A percentile compares a stretch with the other conserved stretches of the same genome.
These are phyloP conservation scores for Plotosus lineatus DNA, from an alignment of 2,113 vertebrate genomes.

Conservation along the genomic window DNA sequence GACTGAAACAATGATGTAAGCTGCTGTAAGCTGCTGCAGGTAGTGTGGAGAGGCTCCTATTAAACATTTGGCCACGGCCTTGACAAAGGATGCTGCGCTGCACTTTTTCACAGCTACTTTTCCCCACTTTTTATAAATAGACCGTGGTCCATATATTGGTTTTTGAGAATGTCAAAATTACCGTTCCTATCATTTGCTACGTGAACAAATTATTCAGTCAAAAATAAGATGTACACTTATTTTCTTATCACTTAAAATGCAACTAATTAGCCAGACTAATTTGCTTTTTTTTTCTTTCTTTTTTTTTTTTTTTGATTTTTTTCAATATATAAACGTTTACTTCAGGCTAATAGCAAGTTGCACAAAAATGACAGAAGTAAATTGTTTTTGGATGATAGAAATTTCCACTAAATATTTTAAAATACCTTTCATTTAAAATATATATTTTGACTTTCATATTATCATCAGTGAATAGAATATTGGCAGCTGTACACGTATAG, in stretches of 20 bases:
- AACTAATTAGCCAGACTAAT: background rate
- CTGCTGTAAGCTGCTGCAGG: constrained; percentile 53
- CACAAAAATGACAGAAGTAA: background rate
- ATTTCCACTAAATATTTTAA: background rate
- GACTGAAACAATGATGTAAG: constrained; percentile 56
- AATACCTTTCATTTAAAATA: no score
- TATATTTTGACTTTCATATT: no score
- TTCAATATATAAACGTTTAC: no score
- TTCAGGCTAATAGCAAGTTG: background rate
- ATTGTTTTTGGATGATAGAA: background rate
- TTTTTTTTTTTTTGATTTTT: background rate
- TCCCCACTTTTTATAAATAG: constrained; percentile 58
- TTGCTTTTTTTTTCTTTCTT: background rate
- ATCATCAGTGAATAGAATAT: no score
- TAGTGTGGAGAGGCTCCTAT: constrained; percentile 39
- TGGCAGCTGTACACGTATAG: no score
- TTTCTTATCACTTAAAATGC: background rate
- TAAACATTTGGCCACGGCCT: constrained; percentile 46
- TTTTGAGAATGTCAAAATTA: constrained; percentile 50
- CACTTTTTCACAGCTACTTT: constrained; percentile 50
- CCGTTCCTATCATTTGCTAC: constrained; percentile 32
- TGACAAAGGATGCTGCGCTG: constrained; percentile 48
- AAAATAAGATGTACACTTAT: background rate
- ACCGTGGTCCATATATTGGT: constrained; percentile 46
- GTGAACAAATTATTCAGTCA: background rate